Conservation (phyloP, 1,140 invertebrate genomes). For the Megalonaias nervosa region DNA sequence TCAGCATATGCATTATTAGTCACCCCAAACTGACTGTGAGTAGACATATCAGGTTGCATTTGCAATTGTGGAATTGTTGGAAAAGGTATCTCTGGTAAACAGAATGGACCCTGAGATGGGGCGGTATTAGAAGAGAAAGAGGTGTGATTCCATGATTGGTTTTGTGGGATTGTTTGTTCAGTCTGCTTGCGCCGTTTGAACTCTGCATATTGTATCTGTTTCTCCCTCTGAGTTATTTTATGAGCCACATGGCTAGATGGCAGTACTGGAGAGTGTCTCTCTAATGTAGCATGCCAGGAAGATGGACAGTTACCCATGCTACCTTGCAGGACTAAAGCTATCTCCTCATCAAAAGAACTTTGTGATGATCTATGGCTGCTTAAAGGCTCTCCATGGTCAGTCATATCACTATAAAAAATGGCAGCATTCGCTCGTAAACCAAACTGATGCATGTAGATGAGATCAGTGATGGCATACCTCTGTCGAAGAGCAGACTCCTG, state of each 20-base stretch:
- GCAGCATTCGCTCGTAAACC: slow-evolving; percentile 9
- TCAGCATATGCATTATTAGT: background rate
- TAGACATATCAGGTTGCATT: background rate
- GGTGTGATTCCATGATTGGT: background rate
- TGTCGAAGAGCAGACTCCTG: slow-evolving; percentile 51
- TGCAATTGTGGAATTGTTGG: background rate
- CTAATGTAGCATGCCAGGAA: slow-evolving; percentile 50
- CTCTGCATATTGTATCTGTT: slow-evolving; percentile 54
- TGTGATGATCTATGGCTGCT: background rate
- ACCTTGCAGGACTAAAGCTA: slow-evolving; percentile 34
- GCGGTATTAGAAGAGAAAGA: background rate
- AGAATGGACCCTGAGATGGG: background rate
- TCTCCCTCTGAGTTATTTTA: slow-evolving; percentile 54
- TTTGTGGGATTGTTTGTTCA: slow-evolving; percentile 16
- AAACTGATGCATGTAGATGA: slow-evolving; percentile 31
- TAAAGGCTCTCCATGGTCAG: background rate
- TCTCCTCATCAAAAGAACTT: slow-evolving; percentile 25
- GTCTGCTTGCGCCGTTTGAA: slow-evolving; percentile 48
- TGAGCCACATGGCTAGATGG: slow-evolving; percentile 59
- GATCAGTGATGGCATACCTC: slow-evolving; percentile 44
- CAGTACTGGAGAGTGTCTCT: slow-evolving; percentile 61
- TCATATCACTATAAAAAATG: background rate
- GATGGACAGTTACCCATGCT: slow-evolving; percentile 51
- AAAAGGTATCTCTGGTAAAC: background rate
- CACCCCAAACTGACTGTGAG: background rate